Evolutionary conservation across 1,140 invertebrate species (phyloP).

Genomic region (Drosophila serrata): DNA sequence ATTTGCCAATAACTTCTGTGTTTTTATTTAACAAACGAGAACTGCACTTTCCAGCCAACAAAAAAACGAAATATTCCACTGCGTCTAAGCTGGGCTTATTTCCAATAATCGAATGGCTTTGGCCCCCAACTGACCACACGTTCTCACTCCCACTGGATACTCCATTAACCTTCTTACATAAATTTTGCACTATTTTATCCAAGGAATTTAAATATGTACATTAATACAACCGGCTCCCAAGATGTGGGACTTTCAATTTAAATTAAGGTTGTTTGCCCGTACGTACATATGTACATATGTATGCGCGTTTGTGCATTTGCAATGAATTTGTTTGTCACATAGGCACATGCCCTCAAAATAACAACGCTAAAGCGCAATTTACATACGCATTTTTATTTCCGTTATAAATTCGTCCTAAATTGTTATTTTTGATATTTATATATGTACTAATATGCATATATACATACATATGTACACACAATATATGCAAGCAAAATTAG

Average conservation of each 20-base stretch:
- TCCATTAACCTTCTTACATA: slow-evolving; percentile 31
- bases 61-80: not conserved
- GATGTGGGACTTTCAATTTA: slow-evolving; percentile 13
- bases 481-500: slow-evolving; percentile 33
- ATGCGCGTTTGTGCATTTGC: not conserved
- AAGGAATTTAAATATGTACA: slow-evolving; percentile 12
- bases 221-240: slow-evolving; percentile 35
- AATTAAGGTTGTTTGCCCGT: slow-evolving; percentile 31
- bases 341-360: slow-evolving; percentile 12
- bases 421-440: slow-evolving; percentile 44
- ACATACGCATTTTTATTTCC: slow-evolving; percentile 14
- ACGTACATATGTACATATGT: not conserved
- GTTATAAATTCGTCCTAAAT: slow-evolving; percentile 33
- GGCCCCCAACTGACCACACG: slow-evolving; percentile 12
- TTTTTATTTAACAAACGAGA: not conserved
- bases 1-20: not conserved
- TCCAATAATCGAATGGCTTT: slow-evolving; percentile 1
- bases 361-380: not conserved
- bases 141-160: slow-evolving; percentile 22
- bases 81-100: not conserved
- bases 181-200: slow-evolving; percentile 21
- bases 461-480: slow-evolving; percentile 28
- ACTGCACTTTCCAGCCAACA: not conserved
- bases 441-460: slow-evolving; percentile 7
- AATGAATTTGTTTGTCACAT: slow-evolving; percentile 27